phyloP scores from a whole-genome alignment of 2,888 invertebrate genomes.

The Orthonevra nobilis region DNA sequence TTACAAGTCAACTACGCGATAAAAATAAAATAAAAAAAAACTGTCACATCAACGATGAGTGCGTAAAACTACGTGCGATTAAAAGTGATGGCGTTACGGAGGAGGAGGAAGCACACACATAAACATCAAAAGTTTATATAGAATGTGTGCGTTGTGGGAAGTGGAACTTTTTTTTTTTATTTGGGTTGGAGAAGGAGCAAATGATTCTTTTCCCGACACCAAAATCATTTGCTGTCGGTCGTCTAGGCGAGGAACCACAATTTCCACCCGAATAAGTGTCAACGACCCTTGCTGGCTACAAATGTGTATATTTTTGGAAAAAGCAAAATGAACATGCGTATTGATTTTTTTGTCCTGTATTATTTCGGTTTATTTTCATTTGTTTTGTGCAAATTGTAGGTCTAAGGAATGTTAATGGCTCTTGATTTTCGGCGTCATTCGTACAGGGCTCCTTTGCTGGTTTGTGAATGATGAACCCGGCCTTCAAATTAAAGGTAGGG shows the following conservation, averaged over 20 bases:
- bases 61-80: slow-evolving; percentile 44
- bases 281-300: slow-evolving; percentile 8
- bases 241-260: background rate
- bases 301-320: too few relatives aligned
- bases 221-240: slow-evolving; percentile 17
- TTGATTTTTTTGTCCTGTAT: slow-evolving; percentile 19
- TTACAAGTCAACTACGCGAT: slow-evolving; percentile 22
- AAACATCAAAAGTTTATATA: too few relatives aligned
- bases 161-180: too few relatives aligned
- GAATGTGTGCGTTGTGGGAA: background rate
- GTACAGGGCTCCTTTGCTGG: too few relatives aligned
- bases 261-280: slow-evolving; percentile 3
- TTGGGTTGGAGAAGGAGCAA: background rate
- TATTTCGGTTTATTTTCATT: too few relatives aligned
- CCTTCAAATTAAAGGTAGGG: too few relatives aligned
- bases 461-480: too few relatives aligned
- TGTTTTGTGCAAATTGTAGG: too few relatives aligned
- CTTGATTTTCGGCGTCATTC: too few relatives aligned
- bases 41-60: slow-evolving; percentile 28
- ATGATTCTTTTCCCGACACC: slow-evolving; percentile 13
- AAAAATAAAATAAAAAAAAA: slow-evolving; percentile 33
- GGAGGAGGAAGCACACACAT: background rate
- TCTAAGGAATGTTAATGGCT: too few relatives aligned
- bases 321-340: slow-evolving; percentile 13
- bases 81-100: slow-evolving; percentile 20